Percentiles rank a stretch among this genome's conserved stretches.
Evolutionary conservation across 2,113 vertebrate genomes (phyloP).

Genomic region (Xiphophorus maculatus): DNA sequence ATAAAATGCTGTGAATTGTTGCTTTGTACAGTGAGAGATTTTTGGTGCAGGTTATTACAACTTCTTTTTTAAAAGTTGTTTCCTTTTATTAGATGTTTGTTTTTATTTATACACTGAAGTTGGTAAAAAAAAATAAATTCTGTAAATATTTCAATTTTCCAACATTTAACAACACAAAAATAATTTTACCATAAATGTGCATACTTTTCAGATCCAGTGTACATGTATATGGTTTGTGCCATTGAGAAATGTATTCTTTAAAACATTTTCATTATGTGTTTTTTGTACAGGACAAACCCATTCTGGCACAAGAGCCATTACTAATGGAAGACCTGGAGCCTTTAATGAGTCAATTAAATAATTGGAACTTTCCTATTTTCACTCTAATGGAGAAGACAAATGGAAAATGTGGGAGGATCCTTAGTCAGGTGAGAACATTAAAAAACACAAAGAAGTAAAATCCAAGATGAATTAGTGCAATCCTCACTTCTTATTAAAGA

Average conservation of each 20-base stretch:
- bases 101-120: too few relatives aligned
- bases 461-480: background rate
- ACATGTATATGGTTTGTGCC: background rate
- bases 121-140: too few relatives aligned
- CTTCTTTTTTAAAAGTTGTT: too few relatives aligned
- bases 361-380: conserved; percentile 99
- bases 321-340: conserved; percentile 92
- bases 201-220: too few relatives aligned
- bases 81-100: background rate
- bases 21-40: too few relatives aligned
- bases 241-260: background rate
- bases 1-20: too few relatives aligned
- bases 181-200: background rate
- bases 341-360: conserved; percentile 92
- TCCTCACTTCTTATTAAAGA: background rate
- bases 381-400: conserved; percentile 93
- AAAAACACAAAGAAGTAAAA: background rate
- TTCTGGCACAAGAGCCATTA: conserved; percentile 92
- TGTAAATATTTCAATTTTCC: too few relatives aligned
- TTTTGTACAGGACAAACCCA: conserved; percentile 84
- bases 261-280: conserved; percentile 24
- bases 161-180: background rate
- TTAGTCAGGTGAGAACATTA: conserved; percentile 90
- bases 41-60: too few relatives aligned
- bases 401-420: conserved; percentile 91